Evolutionary conservation across 1,140 invertebrate genomes (phyloP), one percentile per base, ranked within the genome.

Genomic region (Sycophaga agraensis): DNA sequence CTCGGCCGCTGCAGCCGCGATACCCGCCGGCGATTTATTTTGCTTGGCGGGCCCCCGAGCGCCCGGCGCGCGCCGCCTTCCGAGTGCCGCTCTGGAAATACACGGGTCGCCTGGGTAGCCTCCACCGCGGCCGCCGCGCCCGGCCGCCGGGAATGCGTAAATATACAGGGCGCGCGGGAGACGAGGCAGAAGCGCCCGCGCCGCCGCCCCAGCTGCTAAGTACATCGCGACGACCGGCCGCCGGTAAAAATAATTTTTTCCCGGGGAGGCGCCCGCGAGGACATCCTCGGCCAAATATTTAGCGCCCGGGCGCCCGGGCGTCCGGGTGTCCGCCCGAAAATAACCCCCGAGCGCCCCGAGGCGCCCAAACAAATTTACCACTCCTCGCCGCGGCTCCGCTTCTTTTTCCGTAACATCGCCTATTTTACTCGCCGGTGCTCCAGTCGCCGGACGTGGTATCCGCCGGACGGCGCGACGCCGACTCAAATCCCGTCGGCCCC

Each of bases 81-180:
- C 16, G 16, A 26, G 31, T 19, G 22, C n/a, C 28, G 9, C 48
- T 8, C 70, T 73, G 70, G 72, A 78, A 78, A 80, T 79, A 80
- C 78, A 80, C 77, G 78, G 70, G 66, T 21, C 11, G 28, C 28
- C 28, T 31, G n/a, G n/a, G n/a, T n/a, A n/a, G n/a, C n/a, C n/a
- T n/a, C n/a, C n/a, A n/a, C n/a, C n/a, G n/a, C n/a, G n/a, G n/a
- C 76, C 77, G 68, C 77, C 71, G 67, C 68, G 65, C 64, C 26
- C 39, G 21, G 1, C 0, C 64, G 66, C 68, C 64, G 69, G 75
- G 77, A 70, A 79, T 79, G 72, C 66, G 68, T 79, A 80, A 80
- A 80, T 79, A 80, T 78, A 79, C 77, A 79, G 69, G 58, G 28
- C 5, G 11, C 4, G 28, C 5, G 28, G 28, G 28, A 68, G 61